Percentiles rank a stretch among this genome's conserved stretches.
phyloP scores from a whole-genome alignment of 2,888 invertebrate species.

The Pristionchus fissidentatus region DNA sequence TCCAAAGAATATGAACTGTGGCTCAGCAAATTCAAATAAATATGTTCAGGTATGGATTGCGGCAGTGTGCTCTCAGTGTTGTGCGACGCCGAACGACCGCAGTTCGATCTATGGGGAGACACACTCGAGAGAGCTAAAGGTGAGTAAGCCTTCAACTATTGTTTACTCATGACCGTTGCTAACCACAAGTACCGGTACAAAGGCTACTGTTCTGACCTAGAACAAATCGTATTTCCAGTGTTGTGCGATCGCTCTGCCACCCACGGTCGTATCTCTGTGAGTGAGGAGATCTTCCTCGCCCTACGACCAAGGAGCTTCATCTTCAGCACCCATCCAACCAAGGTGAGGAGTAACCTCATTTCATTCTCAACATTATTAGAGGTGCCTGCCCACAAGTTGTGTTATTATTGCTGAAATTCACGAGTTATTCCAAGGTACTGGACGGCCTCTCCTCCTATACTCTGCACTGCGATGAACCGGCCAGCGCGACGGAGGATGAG shows the following conservation, averaged over 20 bases:
- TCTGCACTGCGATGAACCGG: slow-evolving; percentile 47
- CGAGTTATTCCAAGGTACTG: background rate
- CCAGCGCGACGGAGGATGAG: slow-evolving; percentile 48
- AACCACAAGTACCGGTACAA: too few species aligned
- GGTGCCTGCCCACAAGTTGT: background rate
- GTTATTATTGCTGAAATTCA: background rate
- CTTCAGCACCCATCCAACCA: slow-evolving; percentile 58
- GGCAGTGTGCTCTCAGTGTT: slow-evolving; percentile 70
- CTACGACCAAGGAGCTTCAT: slow-evolving; percentile 70
- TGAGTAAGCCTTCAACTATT: background rate
- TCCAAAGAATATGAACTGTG: too few species aligned
- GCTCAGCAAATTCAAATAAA: too few species aligned
- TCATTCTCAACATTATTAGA: too few species aligned
- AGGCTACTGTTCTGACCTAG: slow-evolving; percentile 49
- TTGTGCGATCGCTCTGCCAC: slow-evolving; percentile 32
- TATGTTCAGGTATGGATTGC: slow-evolving; percentile 69
- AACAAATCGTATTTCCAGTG: slow-evolving; percentile 45
- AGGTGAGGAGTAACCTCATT: slow-evolving; percentile 46
- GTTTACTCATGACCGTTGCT: background rate
- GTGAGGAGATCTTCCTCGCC: slow-evolving; percentile 72
- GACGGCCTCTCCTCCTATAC: slow-evolving; percentile 46
- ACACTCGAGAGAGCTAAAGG: slow-evolving; percentile 58
- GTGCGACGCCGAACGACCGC: slow-evolving; percentile 67
- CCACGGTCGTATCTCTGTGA: slow-evolving; percentile 56
- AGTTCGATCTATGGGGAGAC: slow-evolving; percentile 68